Evolutionary conservation across 1,140 invertebrate genomes (phyloP).

Genomic region (Centruroides vittatus): DNA sequence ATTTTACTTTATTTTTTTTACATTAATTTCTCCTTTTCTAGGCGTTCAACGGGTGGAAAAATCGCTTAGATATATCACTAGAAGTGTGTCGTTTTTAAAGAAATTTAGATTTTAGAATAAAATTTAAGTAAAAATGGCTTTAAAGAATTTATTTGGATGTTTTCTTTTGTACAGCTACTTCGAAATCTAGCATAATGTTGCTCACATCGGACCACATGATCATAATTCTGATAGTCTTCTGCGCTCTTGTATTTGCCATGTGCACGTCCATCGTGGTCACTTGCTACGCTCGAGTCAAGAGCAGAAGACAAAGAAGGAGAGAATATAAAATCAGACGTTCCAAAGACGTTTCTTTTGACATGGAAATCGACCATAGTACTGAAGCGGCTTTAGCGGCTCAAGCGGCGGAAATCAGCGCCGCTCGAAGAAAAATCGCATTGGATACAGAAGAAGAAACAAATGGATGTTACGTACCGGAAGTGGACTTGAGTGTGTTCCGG

Average conservation of each 20-base stretch:
- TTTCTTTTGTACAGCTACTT: no score
- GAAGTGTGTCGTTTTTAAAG: no score
- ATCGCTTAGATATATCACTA: no score
- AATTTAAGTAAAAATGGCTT: no score
- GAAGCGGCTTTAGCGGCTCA: slow-evolving; percentile 13
- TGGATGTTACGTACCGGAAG: slow-evolving; percentile 23
- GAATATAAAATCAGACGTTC: slow-evolving; percentile 22
- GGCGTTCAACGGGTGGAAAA: no score
- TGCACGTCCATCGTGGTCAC: slow-evolving; percentile 34
- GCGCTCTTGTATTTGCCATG: slow-evolving; percentile 69
- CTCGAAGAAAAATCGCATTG: slow-evolving; percentile 2
- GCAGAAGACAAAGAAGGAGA: slow-evolving; percentile 20
- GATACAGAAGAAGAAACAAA: slow-evolving; percentile 19
- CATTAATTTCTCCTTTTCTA: no score
- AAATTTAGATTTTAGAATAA: no score
- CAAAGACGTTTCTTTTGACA: slow-evolving; percentile 19
- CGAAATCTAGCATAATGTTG: background rate
- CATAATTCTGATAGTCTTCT: slow-evolving; percentile 78
- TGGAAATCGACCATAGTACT: slow-evolving; percentile 8
- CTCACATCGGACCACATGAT: slow-evolving; percentile 51
- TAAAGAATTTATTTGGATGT: no score
- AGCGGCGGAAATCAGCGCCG: slow-evolving; percentile 13
- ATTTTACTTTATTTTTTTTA: no score
- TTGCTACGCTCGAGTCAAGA: slow-evolving; percentile 23
- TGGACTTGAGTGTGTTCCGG: slow-evolving; percentile 18